Percentiles rank a stretch among this genome's conserved stretches.
These are phyloP conservation scores for Loris lydekkerianus DNA, from an alignment of 2,797 vertebrate species.

Conservation along the genomic window DNA sequence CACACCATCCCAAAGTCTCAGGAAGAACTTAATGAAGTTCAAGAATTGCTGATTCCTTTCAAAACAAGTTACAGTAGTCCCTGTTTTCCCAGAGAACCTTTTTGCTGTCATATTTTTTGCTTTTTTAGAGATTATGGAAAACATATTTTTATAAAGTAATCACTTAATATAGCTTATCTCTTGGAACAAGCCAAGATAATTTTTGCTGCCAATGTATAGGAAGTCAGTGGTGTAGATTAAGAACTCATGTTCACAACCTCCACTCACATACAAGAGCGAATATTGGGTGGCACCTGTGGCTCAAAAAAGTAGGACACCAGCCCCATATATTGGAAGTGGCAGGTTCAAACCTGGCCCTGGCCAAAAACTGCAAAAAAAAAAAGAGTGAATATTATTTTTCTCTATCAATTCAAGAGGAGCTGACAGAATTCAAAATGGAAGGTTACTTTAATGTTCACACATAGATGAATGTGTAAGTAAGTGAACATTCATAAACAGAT, in stretches of 20 bases:
- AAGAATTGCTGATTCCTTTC: background rate
- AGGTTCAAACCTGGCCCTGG: too few relatives aligned
- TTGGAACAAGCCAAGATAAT: background rate
- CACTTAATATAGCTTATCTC: background rate
- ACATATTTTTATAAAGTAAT: background rate
- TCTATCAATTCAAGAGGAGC: background rate
- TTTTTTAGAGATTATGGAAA: background rate
- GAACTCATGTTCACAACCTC: background rate
- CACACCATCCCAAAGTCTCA: background rate
- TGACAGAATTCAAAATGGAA: background rate
- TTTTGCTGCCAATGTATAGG: background rate
- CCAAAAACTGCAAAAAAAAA: too few relatives aligned
- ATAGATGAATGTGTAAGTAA: background rate
- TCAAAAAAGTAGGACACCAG: too few relatives aligned
- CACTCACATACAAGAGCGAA: background rate
- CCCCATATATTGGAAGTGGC: too few relatives aligned
- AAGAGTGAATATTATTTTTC: background rate
- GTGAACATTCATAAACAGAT: background rate
- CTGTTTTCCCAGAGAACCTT: background rate
- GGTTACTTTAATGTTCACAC: background rate
- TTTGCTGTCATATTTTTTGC: constrained; percentile 7
- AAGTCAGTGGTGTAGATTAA: background rate
- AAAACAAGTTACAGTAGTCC: background rate
- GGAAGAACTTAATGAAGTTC: background rate
- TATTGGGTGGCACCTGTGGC: too few relatives aligned